These are phyloP conservation scores for Hexactinellida sp. DNA, from an alignment of 37 sponge, comb jelly and placozoan genomes.

Conservation along the genomic window DNA sequence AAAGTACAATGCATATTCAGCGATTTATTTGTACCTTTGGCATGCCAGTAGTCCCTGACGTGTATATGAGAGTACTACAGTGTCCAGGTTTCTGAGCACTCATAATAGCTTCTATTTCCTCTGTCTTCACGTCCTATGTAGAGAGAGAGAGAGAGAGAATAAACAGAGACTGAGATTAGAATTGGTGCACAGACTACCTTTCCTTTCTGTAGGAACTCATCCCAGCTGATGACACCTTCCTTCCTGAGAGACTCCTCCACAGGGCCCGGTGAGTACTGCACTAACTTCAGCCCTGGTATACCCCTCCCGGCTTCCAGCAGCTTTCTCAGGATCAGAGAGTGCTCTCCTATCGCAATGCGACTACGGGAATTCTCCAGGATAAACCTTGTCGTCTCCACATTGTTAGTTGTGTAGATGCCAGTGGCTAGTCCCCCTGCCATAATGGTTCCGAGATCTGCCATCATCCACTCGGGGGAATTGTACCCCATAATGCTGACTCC, in stretches of 20 bases:
- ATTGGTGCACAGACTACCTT: conserved; percentile 22
- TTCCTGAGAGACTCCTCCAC: conserved; percentile 41
- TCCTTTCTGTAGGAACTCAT: conserved; percentile 49
- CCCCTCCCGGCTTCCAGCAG: conserved; percentile 57
- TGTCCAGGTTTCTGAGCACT: conserved; percentile 56
- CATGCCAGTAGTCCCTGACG: conserved; percentile 81
- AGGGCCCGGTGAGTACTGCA: conserved; percentile 54
- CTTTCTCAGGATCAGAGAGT: conserved; percentile 63
- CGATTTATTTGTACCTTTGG: conserved; percentile 47
- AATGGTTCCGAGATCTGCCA: conserved; percentile 46
- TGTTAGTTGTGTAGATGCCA: conserved; percentile 75
- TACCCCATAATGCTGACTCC: conserved; percentile 78
- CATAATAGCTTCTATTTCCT: background rate
- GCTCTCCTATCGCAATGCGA: conserved; percentile 63
- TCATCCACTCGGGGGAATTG: conserved; percentile 84
- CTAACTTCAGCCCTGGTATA: conserved; percentile 17
- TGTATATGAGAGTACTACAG: conserved; percentile 74
- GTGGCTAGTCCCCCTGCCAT: conserved; percentile 58
- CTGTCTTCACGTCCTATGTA: background rate
- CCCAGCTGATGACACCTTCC: conserved; percentile 53
- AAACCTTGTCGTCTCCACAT: conserved; percentile 56
- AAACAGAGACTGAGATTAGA: background rate
- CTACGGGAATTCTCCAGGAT: conserved; percentile 62
- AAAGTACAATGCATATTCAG: background rate
- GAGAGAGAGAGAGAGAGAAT: background rate